Evolutionary conservation across 2,113 vertebrate species (phyloP).

Genomic region (Xyliphius kryptos): DNA sequence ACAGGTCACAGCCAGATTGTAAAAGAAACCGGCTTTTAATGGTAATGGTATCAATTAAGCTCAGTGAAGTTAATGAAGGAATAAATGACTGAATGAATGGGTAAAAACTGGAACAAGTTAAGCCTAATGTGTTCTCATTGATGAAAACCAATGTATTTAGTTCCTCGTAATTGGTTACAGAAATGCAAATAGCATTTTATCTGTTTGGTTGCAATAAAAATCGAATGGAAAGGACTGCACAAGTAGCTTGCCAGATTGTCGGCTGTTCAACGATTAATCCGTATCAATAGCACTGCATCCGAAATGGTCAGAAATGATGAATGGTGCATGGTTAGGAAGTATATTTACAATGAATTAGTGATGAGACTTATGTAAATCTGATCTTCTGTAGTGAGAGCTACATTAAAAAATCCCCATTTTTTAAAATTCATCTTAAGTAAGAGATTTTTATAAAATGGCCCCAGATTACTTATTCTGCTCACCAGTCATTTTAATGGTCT

Average conservation of each 20-base stretch:
- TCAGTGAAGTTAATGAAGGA: slow-evolving; percentile 4
- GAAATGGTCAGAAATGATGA: too few species aligned
- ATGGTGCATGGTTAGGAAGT: too few species aligned
- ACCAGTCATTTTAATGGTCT: background rate
- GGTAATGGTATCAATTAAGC: background rate
- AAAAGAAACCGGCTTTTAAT: background rate
- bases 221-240: too few species aligned
- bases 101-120: slow-evolving; percentile 4
- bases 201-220: too few species aligned
- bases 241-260: too few species aligned
- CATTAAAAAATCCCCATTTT: too few species aligned
- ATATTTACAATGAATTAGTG: too few species aligned
- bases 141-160: background rate
- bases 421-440: background rate
- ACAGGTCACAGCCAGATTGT: background rate
- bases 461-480: background rate
- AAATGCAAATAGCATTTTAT: too few species aligned
- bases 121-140: background rate
- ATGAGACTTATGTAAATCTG: too few species aligned
- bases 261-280: too few species aligned
- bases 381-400: too few species aligned
- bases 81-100: slow-evolving; percentile 1
- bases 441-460: background rate
- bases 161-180: background rate
- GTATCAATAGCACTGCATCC: too few species aligned